These are phyloP conservation scores for Acromyrmex charruanus DNA, from an alignment of 1,140 invertebrate species.

Conservation along the genomic window DNA sequence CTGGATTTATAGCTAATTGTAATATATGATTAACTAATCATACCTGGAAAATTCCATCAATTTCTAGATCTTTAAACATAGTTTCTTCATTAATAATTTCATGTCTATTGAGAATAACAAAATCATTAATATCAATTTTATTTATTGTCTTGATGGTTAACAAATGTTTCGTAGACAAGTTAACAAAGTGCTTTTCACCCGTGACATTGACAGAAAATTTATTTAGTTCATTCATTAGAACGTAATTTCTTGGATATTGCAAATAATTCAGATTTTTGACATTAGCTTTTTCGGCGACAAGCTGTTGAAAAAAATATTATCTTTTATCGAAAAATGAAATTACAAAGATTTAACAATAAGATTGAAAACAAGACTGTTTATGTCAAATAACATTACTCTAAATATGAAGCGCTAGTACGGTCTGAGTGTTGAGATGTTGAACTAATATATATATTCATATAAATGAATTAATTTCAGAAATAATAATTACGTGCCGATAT, in stretches of 20 bases:
- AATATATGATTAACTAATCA: not conserved
- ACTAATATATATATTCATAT: no score
- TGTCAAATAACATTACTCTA: no score
- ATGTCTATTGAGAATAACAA: constrained; percentile 69
- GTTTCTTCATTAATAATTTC: constrained; percentile 72
- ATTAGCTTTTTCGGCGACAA: constrained; percentile 58
- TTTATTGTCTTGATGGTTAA: constrained; percentile 72
- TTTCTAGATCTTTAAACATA: constrained; percentile 77
- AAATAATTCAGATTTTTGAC: constrained; percentile 73
- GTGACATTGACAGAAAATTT: constrained; percentile 50
- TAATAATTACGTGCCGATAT: no score
- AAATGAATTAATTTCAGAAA: no score
- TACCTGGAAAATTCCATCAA: constrained; percentile 73
- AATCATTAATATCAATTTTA: constrained; percentile 74
- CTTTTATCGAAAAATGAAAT: constrained; percentile 27
- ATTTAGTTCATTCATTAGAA: constrained; percentile 37
- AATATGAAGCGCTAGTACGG: no score
- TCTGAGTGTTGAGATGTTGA: no score
- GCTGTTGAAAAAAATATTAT: constrained; percentile 66
- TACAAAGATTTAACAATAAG: not conserved
- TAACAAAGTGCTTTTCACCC: constrained; percentile 73
- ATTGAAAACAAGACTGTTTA: no score
- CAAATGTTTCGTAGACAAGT: constrained; percentile 58
- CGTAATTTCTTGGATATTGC: constrained; percentile 76
- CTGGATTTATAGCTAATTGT: not conserved